Conservation (phyloP, 2,888 invertebrate species). For the Lasioglossum villosulum region DNA sequence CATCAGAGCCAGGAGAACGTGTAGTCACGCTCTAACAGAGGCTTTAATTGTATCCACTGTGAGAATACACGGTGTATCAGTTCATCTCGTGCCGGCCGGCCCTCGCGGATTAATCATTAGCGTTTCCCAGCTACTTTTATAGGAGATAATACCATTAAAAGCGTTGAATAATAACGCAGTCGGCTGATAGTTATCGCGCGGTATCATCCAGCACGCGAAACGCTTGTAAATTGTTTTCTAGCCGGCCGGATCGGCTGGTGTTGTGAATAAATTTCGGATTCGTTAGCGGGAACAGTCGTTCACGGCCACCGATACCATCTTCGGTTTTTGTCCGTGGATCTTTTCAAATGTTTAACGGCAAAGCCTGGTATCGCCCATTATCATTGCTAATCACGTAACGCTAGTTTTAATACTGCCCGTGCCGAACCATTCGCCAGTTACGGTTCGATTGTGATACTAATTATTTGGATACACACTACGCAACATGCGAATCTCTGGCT, state of each 20-base stretch:
- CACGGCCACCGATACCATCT: constrained; percentile 27
- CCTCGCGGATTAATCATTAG: constrained; percentile 65
- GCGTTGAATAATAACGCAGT: constrained; percentile 60
- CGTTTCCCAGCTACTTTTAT: constrained; percentile 61
- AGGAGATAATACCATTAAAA: constrained; percentile 61
- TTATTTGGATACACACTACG: neutral
- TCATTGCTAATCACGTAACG: constrained; percentile 32
- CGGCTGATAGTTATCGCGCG: constrained; percentile 56
- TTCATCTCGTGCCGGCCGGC: constrained; percentile 60
- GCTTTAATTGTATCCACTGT: constrained; percentile 68
- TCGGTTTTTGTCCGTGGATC: constrained; percentile 18
- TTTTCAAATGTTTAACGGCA: constrained; percentile 27
- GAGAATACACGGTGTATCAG: constrained; percentile 64
- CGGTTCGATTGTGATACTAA: constrained; percentile 9
- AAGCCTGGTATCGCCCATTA: constrained; percentile 12
- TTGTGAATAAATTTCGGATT: constrained; percentile 25
- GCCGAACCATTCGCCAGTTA: neutral
- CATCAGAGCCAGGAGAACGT: constrained; percentile 52
- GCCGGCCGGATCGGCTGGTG: constrained; percentile 8
- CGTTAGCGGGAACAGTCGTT: constrained; percentile 27
- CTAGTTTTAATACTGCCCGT: neutral
- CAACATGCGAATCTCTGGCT: neutral
- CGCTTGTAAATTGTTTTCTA: constrained; percentile 47
- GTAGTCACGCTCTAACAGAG: constrained; percentile 62
- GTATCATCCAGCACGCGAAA: constrained; percentile 60